Conservation (phyloP, 1,140 invertebrate genomes). For the Saccostrea echinata region DNA sequence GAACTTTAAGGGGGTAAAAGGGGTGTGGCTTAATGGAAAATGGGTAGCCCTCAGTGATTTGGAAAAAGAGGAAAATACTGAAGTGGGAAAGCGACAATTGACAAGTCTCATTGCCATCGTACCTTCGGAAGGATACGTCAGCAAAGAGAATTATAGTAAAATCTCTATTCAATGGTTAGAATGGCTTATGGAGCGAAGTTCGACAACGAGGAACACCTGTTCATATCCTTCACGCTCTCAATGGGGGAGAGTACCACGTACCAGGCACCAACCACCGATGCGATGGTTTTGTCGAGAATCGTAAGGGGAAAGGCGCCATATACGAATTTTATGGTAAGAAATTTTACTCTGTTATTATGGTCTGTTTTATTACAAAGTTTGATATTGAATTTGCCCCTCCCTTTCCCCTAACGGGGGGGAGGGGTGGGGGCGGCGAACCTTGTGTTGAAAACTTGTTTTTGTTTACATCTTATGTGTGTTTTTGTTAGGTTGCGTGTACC, state of each 20-base stretch:
- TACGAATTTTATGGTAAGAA: constrained; percentile 49
- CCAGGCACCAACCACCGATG: constrained; percentile 46
- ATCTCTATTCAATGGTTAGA: constrained; percentile 51
- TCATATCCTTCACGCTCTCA: constrained; percentile 47
- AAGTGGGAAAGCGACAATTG: constrained; percentile 35
- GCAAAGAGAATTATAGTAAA: constrained; percentile 41
- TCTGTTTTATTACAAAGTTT: not conserved
- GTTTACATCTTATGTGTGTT: not conserved
- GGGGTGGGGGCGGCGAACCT: constrained; percentile 26
- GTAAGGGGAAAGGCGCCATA: not conserved
- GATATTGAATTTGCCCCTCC: constrained; percentile 17
- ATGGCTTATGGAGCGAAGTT: constrained; percentile 44
- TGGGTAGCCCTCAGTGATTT: not conserved
- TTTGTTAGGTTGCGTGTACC: constrained; percentile 23
- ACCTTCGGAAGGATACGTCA: constrained; percentile 45
- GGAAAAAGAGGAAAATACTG: not conserved
- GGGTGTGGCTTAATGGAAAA: not conserved
- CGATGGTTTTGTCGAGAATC: constrained; percentile 19
- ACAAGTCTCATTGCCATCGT: constrained; percentile 45
- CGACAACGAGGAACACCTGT: not conserved
- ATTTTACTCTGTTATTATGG: too few species aligned
- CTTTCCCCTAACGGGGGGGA: not conserved
- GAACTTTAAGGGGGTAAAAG: constrained; percentile 14
- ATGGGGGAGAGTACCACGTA: constrained; percentile 45
- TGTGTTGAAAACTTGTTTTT: constrained; percentile 2